Conservation (phyloP, 2,888 invertebrate species). For the Scaptodrosophila latifasciaeformis region DNA sequence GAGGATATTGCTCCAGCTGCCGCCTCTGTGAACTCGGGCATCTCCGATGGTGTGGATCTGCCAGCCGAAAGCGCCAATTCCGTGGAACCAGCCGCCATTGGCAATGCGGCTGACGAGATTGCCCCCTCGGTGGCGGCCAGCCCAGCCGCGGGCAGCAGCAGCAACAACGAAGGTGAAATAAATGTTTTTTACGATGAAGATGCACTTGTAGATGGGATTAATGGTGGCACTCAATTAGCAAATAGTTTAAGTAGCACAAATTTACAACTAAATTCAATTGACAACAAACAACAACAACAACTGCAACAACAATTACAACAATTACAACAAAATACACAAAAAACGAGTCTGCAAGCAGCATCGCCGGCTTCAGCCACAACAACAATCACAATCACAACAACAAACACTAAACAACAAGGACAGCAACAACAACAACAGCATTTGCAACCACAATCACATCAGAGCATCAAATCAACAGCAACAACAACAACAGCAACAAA, state of each 20-base stretch:
- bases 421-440: conserved; percentile 52
- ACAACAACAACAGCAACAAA: conserved; percentile 36
- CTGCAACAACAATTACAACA: conserved; percentile 41
- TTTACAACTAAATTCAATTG: conserved; percentile 48
- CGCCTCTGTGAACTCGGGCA: conserved; percentile 53
- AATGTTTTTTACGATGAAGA: conserved; percentile 75
- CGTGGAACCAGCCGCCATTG: conserved; percentile 48
- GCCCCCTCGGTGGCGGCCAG: conserved; percentile 22
- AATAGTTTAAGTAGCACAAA: conserved; percentile 67
- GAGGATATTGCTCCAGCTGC: conserved; percentile 54
- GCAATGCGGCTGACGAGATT: conserved; percentile 57
- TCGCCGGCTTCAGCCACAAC: conserved; percentile 29
- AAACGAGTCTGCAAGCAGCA: not conserved
- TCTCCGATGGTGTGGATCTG: conserved; percentile 69
- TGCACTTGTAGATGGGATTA: conserved; percentile 71
- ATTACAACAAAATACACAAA: conserved; percentile 15
- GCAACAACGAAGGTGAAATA: conserved; percentile 74
- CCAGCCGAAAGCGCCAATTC: conserved; percentile 62
- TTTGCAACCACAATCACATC: conserved; percentile 35
- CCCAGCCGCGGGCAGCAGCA: conserved; percentile 42
- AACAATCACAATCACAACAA: conserved; percentile 41
- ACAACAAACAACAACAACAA: conserved; percentile 50
- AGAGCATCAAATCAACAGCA: conserved; percentile 24
- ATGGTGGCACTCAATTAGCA: conserved; percentile 59
- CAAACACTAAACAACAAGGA: conserved; percentile 39